These are phyloP conservation scores for Sarcoramphus papa DNA, from an alignment of 2,797 vertebrate genomes.

Conservation along the genomic window DNA sequence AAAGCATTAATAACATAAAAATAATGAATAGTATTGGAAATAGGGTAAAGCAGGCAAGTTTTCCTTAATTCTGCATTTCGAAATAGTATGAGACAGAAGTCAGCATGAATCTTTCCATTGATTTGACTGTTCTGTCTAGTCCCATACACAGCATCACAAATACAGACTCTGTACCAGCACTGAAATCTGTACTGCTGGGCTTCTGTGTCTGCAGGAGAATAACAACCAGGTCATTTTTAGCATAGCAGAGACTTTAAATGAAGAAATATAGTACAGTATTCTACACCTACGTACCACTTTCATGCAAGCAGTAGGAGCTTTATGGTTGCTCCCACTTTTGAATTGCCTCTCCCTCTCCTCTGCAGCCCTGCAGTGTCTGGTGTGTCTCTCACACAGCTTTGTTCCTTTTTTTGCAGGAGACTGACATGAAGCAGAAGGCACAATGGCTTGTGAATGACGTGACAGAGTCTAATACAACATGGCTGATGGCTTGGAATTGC, in stretches of 20 bases:
- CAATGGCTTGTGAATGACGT: background rate
- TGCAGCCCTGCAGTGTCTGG: background rate
- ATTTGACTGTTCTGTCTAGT: background rate
- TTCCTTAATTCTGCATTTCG: background rate
- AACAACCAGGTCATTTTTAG: background rate
- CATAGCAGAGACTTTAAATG: background rate
- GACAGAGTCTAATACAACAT: background rate
- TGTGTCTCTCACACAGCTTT: background rate
- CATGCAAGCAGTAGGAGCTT: background rate
- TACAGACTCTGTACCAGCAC: background rate
- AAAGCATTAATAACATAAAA: background rate
- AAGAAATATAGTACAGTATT: background rate
- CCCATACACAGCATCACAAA: background rate
- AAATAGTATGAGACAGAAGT: background rate
- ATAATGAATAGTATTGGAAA: background rate
- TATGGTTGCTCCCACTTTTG: background rate
- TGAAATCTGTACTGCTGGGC: background rate
- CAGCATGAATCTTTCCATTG: background rate
- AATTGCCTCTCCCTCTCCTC: background rate
- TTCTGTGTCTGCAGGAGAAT: background rate
- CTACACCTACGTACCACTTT: background rate
- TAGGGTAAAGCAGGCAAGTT: background rate
- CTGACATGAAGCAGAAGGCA: background rate
- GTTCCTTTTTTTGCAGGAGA: background rate
- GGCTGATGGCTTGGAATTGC: background rate